These are phyloP conservation scores for Lepidurus arcticus DNA, from an alignment of 1,140 invertebrate species.

Conservation along the genomic window DNA sequence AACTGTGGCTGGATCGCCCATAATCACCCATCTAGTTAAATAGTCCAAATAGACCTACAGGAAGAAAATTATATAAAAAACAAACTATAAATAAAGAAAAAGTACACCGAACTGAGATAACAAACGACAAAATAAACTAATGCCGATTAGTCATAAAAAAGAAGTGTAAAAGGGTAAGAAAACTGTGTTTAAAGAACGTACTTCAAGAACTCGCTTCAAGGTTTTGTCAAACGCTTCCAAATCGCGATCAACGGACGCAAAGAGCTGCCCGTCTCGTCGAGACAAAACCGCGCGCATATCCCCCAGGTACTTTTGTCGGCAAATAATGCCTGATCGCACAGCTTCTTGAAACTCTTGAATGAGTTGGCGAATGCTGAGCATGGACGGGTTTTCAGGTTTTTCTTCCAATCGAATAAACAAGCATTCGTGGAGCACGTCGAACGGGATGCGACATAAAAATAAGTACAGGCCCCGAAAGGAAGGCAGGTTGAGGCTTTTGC, in stretches of 20 bases:
- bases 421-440: conserved; percentile 85
- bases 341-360: conserved; percentile 78
- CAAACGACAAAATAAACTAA: not conserved
- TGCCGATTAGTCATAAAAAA: not conserved
- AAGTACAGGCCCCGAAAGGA: conserved; percentile 72
- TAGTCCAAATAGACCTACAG: conserved; percentile 62
- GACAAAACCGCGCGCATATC: conserved; percentile 62
- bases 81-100: not conserved
- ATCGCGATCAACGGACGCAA: conserved; percentile 52
- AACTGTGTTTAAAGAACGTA: conserved; percentile 38
- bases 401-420: conserved; percentile 74
- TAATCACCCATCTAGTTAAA: conserved; percentile 62
- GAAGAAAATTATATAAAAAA: conserved; percentile 29
- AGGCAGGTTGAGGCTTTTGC: conserved; percentile 65
- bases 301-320: conserved; percentile 61
- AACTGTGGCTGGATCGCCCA: conserved; percentile 56
- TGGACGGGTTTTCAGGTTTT: conserved; percentile 72
- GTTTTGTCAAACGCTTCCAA: conserved; percentile 69
- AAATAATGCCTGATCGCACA: conserved; percentile 66
- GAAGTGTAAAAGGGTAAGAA: not conserved
- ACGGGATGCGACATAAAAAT: conserved; percentile 71
- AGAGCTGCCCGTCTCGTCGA: conserved; percentile 43
- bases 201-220: conserved; percentile 63
- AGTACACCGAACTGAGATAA: not conserved
- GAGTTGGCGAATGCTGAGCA: conserved; percentile 74